Conservation (phyloP, 2,797 vertebrate species). For the Sylvilagus floridanus region DNA sequence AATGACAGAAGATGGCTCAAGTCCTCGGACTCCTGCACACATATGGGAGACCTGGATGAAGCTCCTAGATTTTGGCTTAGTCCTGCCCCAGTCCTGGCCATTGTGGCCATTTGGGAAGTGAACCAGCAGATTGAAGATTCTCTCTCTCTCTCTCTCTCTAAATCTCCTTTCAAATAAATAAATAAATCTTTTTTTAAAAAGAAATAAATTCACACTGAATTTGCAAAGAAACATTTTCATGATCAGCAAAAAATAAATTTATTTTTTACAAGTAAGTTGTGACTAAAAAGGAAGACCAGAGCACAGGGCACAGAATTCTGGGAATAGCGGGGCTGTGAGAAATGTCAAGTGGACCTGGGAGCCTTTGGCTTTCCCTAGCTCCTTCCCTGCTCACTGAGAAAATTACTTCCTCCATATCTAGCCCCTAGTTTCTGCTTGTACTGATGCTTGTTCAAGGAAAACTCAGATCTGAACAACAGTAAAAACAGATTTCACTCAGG, state of each 20-base stretch:
- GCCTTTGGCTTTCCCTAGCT: neutral
- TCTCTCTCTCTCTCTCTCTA: no score
- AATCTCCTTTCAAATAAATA: no score
- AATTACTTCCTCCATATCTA: neutral
- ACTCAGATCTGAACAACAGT: neutral
- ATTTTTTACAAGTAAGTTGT: neutral
- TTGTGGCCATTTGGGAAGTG: no score
- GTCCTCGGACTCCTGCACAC: no score
- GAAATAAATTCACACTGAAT: no score
- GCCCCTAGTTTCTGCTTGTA: neutral
- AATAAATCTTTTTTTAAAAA: no score
- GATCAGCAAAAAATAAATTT: neutral
- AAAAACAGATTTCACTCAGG: neutral
- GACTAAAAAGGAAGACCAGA: neutral
- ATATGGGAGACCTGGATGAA: no score
- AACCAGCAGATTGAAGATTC: no score
- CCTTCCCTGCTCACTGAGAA: neutral
- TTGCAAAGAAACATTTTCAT: neutral
- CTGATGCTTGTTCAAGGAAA: neutral
- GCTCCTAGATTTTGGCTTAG: no score
- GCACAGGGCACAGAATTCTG: neutral
- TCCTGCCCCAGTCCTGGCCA: no score
- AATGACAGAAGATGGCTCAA: no score
- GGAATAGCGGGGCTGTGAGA: rapidly evolving
- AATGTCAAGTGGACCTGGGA: neutral